Evolutionary conservation across 2,888 invertebrate genomes (phyloP).

Genomic region (Mythimna ferrago): DNA sequence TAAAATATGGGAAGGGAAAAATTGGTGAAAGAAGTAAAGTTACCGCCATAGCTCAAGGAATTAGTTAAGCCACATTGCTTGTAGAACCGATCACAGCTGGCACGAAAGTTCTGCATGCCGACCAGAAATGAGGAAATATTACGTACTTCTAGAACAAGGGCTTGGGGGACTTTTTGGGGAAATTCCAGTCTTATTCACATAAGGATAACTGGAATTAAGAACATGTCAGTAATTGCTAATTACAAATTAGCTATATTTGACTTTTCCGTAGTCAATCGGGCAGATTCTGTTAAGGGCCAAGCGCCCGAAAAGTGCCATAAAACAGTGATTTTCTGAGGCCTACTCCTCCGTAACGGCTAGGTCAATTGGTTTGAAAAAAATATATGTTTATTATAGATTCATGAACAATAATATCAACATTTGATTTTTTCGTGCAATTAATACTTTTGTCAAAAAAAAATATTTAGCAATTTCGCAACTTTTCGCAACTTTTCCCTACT

Average conservation of each 20-base stretch:
- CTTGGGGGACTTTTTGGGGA: not conserved
- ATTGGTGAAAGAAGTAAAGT: slow-evolving; percentile 52
- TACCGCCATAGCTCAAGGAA: slow-evolving; percentile 60
- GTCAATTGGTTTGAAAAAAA: too few species aligned
- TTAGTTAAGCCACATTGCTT: slow-evolving; percentile 61
- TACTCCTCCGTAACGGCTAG: too few species aligned
- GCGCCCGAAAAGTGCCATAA: too few species aligned
- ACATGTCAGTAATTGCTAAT: not conserved
- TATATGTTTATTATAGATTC: too few species aligned
- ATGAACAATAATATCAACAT: too few species aligned
- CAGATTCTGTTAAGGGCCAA: not conserved
- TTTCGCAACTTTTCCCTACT: too few species aligned
- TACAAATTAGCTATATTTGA: not conserved
- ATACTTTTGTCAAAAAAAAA: too few species aligned
- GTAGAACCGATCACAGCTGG: slow-evolving; percentile 60
- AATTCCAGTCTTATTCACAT: not conserved
- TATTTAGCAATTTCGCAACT: too few species aligned
- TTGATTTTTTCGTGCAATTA: too few species aligned
- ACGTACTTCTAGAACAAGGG: slow-evolving; percentile 21
- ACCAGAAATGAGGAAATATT: slow-evolving; percentile 39
- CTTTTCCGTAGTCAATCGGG: not conserved
- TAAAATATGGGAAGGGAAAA: slow-evolving; percentile 55
- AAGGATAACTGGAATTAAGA: not conserved
- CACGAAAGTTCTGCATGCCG: slow-evolving; percentile 52
- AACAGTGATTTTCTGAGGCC: too few species aligned